phyloP scores from a whole-genome alignment of 2,888 invertebrate genomes.

The Cryptophagus acutangulus region DNA sequence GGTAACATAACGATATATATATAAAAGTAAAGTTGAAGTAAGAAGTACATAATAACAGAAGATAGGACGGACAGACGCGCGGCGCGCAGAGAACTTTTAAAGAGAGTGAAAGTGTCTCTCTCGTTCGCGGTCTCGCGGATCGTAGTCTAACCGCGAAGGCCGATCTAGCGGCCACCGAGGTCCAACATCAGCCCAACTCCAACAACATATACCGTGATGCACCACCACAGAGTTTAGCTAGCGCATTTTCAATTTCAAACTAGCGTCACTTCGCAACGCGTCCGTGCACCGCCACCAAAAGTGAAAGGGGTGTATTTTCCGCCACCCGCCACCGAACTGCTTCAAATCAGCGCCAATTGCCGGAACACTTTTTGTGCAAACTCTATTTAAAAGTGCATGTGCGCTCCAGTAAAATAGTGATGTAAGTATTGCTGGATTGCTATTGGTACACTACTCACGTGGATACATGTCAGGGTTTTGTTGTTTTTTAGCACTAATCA shows the following conservation, averaged over 20 bases:
- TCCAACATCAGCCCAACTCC: constrained; percentile 22
- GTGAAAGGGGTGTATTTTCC: constrained; percentile 29
- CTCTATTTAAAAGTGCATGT: constrained; percentile 24
- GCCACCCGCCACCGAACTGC: constrained; percentile 16
- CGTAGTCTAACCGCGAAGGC: constrained; percentile 24
- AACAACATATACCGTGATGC: constrained; percentile 7
- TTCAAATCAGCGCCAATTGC: constrained; percentile 13
- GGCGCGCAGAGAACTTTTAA: no score
- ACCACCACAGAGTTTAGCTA: constrained; percentile 3
- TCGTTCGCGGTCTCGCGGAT: constrained; percentile 16
- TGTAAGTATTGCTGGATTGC: constrained; percentile 20
- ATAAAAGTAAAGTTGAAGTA: no score
- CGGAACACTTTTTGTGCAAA: constrained; percentile 18
- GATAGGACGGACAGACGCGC: constrained; percentile 19
- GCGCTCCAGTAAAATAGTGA: constrained; percentile 24
- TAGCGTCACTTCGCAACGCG: constrained; percentile 23
- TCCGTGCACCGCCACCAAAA: constrained; percentile 21
- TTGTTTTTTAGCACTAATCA: constrained; percentile 14
- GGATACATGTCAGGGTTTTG: constrained; percentile 31
- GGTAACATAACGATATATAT: no score
- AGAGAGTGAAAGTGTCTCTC: constrained; percentile 32
- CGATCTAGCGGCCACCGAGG: constrained; percentile 27
- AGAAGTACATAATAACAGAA: no score
- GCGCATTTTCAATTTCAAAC: constrained; percentile 17
- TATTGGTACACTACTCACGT: constrained; percentile 32